Evolutionary conservation across 2,888 invertebrate genomes (phyloP).

Genomic region (Brachylomia viminalis): DNA sequence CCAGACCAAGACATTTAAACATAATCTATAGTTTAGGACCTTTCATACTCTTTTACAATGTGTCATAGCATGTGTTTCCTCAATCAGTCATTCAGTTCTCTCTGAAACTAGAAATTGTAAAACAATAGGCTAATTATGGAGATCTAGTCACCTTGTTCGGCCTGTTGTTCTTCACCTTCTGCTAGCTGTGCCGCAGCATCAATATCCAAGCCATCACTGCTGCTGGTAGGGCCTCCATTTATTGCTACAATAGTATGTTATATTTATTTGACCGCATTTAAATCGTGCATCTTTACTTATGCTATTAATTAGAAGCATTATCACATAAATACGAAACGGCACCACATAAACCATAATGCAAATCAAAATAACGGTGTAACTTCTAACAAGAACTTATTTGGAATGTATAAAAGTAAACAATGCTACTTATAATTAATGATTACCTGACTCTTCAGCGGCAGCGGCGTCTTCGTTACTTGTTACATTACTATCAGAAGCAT

Average conservation of each 20-base stretch:
- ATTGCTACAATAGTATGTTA: constrained; percentile 73
- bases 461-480: constrained; percentile 80
- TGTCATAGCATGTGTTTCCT: too few relatives aligned
- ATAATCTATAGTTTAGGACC: not conserved
- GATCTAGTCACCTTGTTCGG: constrained; percentile 77
- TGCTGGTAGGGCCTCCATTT: constrained; percentile 86
- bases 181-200: constrained; percentile 76
- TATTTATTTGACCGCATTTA: constrained; percentile 21
- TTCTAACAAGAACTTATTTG: constrained; percentile 24
- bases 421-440: not conserved
- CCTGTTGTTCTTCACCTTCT: constrained; percentile 77
- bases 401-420: not conserved
- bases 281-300: constrained; percentile 21
- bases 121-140: not conserved
- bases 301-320: not conserved
- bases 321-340: not conserved
- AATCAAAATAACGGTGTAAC: constrained; percentile 56
- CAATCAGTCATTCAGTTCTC: not conserved
- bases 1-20: too few relatives aligned
- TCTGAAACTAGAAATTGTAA: not conserved
- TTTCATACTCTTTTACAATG: not conserved
- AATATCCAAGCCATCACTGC: constrained; percentile 84
- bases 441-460: constrained; percentile 80
- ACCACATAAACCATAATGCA: constrained; percentile 28
- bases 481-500: constrained; percentile 82